Conservation (phyloP, 2,888 invertebrate species). For the Dicranocentrus wangi region DNA sequence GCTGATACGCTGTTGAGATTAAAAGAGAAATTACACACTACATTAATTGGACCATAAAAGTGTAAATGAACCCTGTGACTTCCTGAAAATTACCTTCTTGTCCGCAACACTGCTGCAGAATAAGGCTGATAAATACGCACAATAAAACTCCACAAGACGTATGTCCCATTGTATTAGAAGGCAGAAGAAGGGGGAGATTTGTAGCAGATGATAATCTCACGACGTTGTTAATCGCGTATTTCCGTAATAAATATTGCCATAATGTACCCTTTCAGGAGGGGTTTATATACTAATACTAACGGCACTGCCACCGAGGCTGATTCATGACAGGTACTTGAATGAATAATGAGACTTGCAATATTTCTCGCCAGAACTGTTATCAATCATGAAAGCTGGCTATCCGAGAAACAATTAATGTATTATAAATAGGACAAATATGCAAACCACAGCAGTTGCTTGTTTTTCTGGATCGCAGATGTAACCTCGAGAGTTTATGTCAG, state of each 20-base stretch:
- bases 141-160: constrained; percentile 16
- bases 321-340: too few species aligned
- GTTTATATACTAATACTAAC: too few species aligned
- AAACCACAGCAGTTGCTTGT: too few species aligned
- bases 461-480: too few species aligned
- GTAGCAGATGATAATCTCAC: constrained; percentile 6
- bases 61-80: constrained; percentile 47
- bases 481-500: too few species aligned
- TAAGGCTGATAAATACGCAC: constrained; percentile 22
- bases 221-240: constrained; percentile 36
- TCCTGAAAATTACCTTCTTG: constrained; percentile 49
- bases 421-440: too few species aligned
- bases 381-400: too few species aligned
- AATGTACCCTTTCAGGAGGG: too few species aligned
- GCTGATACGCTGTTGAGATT: constrained; percentile 30
- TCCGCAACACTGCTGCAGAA: constrained; percentile 28
- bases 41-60: constrained; percentile 54
- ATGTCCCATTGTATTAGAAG: constrained; percentile 19
- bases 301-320: too few species aligned
- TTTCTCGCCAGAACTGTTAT: too few species aligned
- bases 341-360: too few species aligned
- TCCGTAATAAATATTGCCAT: not conserved
- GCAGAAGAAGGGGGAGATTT: not conserved
- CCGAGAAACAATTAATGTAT: too few species aligned
- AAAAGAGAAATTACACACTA: constrained; percentile 41